phyloP scores from a whole-genome alignment of 2,888 invertebrate genomes.

The Nemoura dubitans region DNA sequence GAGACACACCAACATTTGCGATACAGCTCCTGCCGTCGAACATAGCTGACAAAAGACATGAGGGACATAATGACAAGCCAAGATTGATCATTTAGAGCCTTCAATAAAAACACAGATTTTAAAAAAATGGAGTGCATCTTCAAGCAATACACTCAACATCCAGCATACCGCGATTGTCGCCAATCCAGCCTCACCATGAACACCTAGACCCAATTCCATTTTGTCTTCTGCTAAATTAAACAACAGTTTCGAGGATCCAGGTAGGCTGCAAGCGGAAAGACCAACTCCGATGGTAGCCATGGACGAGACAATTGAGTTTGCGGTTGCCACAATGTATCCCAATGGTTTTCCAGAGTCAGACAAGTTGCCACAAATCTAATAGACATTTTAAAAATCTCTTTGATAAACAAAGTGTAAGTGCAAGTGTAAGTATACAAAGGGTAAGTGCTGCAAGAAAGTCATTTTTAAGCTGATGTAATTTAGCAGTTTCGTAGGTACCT shows the following conservation, averaged over 20 bases:
- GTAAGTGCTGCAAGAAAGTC: background rate
- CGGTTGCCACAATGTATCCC: constrained; percentile 63
- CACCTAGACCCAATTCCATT: constrained; percentile 68
- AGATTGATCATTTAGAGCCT: background rate
- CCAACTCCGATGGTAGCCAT: constrained; percentile 77
- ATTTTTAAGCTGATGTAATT: background rate
- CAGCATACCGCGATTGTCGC: constrained; percentile 46
- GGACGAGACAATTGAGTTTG: constrained; percentile 62
- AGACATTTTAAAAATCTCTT: too few relatives aligned
- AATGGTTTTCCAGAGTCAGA: constrained; percentile 69
- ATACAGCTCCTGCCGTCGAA: constrained; percentile 59
- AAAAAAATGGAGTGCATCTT: too few relatives aligned
- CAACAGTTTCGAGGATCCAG: constrained; percentile 61
- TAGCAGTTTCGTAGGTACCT: too few relatives aligned
- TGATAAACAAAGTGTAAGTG: too few relatives aligned
- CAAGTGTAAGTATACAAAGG: too few relatives aligned
- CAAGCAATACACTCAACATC: too few relatives aligned
- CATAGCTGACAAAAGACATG: constrained; percentile 52
- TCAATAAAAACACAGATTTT: too few relatives aligned
- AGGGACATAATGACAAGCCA: constrained; percentile 38
- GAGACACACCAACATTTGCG: constrained; percentile 60
- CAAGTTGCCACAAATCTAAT: constrained; percentile 58
- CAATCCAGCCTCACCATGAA: constrained; percentile 67
- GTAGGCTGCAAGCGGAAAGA: constrained; percentile 73
- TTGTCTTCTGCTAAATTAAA: constrained; percentile 59